A percentile compares a stretch with the other conserved stretches of the same genome.
phyloP scores from a whole-genome alignment of 2,113 vertebrate genomes.

The Platichthys stellatus region DNA sequence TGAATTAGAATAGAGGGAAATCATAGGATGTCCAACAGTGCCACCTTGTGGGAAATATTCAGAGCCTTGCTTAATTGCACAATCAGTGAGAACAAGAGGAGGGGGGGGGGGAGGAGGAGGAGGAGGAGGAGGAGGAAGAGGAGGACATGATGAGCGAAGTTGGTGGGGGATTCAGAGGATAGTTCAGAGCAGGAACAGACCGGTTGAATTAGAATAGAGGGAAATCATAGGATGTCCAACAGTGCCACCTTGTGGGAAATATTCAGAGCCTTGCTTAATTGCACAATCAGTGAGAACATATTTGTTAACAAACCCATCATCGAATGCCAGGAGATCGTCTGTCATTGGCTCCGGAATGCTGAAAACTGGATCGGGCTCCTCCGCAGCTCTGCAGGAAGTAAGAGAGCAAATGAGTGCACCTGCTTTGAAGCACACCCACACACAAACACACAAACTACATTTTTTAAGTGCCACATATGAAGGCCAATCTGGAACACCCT shows the following conservation, averaged over 20 bases:
- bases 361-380: conserved; percentile 42
- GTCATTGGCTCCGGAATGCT: conserved; percentile 48
- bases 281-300: neutral
- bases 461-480: conserved; percentile 23
- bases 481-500: conserved; percentile 34
- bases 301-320: conserved; percentile 69
- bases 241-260: conserved; percentile 70
- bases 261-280: conserved; percentile 8
- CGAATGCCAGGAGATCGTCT: conserved; percentile 72
- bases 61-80: conserved; percentile 4
- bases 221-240: conserved; percentile 42
- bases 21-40: conserved; percentile 58
- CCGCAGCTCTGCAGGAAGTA: conserved; percentile 46
- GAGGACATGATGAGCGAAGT: neutral
- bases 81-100: conserved; percentile 20
- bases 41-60: conserved; percentile 63
- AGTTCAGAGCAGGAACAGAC: neutral
- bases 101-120: neutral
- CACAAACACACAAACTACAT: neutral
- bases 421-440: neutral
- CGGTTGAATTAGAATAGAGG: conserved; percentile 6
- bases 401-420: conserved; percentile 37
- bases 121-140: conserved; percentile 23
- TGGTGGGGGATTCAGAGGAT: too few relatives aligned
- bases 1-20: neutral